Percentiles rank a stretch among this genome's conserved stretches.
These are phyloP conservation scores for Anseranas semipalmata DNA, from an alignment of 2,113 vertebrate species.

Conservation along the genomic window DNA sequence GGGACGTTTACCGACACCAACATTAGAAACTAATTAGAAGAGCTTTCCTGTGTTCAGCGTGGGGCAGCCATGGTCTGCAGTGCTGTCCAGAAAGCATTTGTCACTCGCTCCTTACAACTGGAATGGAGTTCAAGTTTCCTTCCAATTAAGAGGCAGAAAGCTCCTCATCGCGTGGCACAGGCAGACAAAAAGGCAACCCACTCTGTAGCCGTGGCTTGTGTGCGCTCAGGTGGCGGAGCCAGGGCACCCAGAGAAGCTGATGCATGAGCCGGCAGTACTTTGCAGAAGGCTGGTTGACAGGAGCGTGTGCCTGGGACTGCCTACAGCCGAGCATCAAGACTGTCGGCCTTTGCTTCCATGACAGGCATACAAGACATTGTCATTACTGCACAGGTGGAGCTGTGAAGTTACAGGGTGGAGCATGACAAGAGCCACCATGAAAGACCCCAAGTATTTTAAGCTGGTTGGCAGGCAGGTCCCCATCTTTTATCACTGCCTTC, in stretches of 20 bases:
- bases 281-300: not conserved
- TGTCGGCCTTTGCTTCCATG: not conserved
- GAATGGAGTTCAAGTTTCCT: slow-evolving; percentile 15
- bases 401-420: not conserved
- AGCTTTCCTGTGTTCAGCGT: not conserved
- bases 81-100: not conserved
- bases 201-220: not conserved
- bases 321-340: not conserved
- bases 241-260: not conserved
- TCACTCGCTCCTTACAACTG: not conserved
- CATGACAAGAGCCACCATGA: not conserved
- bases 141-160: not conserved
- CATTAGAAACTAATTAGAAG: slow-evolving; percentile 36
- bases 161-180: not conserved
- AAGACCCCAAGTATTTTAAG: not conserved
- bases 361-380: not conserved
- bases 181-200: not conserved
- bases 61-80: not conserved
- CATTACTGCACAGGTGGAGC: not conserved
- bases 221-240: not conserved
- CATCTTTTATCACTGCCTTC: not conserved
- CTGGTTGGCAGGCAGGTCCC: not conserved
- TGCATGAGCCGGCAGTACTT: not conserved
- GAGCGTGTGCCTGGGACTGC: not conserved
- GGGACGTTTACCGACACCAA: not conserved